Base-by-base conservation (phyloP, 2,113 vertebrate species). In the Procapra przewalskii region DNA sequence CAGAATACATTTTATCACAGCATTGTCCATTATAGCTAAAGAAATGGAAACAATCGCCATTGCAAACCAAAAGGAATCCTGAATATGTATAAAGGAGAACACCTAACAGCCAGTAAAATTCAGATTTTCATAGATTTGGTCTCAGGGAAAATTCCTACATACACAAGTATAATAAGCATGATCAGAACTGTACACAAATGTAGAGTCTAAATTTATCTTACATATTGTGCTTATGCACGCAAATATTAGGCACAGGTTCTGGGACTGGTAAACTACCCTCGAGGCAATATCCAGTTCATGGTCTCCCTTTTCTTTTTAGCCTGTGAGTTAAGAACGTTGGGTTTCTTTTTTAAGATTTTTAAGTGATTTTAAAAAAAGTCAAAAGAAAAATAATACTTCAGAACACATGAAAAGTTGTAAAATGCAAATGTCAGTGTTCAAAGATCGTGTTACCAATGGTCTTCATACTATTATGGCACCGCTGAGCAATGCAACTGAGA, bases 391-490 rank as follows among this genome's bases (percentile, higher is more conserved):
- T 2, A 48, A 23, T 29, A 21, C 50, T 85, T 95, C 10, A 6
- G 15, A 13, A 43, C 13, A 25, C 43, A 29, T 10, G 75, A 67
- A 67, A 79, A 52, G 48, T 6, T 5, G 33, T 60, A 43, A 87
- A 83, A 83, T 75, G 57, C 27, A 67, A 52, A 91, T 48, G 11
- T 86, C 82, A 77, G 45, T 2, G 54, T 64, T 59, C 87, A 62
- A 40, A n/a, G n/a, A 16, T n/a, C 0, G 0, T 0, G 5, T 23
- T 6, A 25, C 36, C 84, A 8, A 0, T 1, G 40, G 52, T 33
- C 16, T 67, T 71, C 10, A 5, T 12, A 0, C 3, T 11, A 1
- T 31, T 6, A 3, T 0, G 29, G 48, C 25, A 9, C 59, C 3
- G 0, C 12, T 7, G 40, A 48, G 64, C 5, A 7, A 23, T 0